phyloP scores from a whole-genome alignment of 35 echinoderm and acorn worm species.

The Strongylocentrotus purpuratus region DNA sequence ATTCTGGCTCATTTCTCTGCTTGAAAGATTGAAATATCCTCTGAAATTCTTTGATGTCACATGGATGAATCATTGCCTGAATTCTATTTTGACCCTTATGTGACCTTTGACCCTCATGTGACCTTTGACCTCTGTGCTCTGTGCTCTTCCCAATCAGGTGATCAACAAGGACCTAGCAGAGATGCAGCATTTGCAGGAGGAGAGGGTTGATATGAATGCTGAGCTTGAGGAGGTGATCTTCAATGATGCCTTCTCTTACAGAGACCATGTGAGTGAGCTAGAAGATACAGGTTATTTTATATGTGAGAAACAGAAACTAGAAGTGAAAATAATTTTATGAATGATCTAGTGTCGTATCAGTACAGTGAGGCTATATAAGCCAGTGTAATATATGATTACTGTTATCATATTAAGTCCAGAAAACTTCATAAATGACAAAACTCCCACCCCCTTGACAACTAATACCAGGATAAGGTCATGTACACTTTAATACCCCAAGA shows the following conservation, averaged over 20 bases:
- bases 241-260: slow-evolving; percentile 66
- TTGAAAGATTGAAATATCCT: no score
- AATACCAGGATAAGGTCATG: no score
- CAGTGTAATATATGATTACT: no score
- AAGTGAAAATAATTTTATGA: neutral
- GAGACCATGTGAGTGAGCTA: slow-evolving; percentile 73
- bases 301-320: neutral
- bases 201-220: slow-evolving; percentile 72
- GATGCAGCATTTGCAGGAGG: slow-evolving; percentile 81
- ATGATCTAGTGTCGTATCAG: no score
- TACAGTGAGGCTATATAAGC: no score
- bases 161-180: slow-evolving; percentile 94
- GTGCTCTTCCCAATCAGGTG: slow-evolving; percentile 49
- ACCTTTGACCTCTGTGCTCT: neutral
- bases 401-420: no score
- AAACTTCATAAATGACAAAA: no score
- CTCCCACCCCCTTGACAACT: no score
- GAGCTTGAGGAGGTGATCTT: slow-evolving; percentile 84
- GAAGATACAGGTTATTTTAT: neutral
- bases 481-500: no score
- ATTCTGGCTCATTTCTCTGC: no score
- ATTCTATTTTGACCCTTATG: neutral
- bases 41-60: no score
- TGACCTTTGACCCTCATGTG: neutral
- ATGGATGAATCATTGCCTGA: neutral